Conservation (phyloP, 2,888 invertebrate genomes). For the Strigamia crassipes region DNA sequence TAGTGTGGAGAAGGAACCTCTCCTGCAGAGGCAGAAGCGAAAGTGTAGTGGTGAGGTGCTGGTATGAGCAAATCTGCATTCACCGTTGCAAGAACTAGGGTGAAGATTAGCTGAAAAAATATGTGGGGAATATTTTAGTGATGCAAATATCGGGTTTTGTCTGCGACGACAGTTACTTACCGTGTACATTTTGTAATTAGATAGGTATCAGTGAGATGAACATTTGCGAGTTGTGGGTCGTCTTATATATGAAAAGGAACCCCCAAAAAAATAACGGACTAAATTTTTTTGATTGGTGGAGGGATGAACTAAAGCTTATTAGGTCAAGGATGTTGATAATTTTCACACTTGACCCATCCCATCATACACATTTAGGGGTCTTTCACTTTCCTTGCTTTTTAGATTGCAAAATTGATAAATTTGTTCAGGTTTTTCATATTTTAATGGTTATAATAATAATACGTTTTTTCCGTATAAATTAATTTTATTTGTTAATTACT, state of each 20-base stretch:
- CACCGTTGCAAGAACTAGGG: neutral
- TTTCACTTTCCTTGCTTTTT: neutral
- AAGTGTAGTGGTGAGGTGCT: neutral
- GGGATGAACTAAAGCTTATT: neutral
- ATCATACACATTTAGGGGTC: neutral
- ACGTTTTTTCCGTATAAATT: too few relatives aligned
- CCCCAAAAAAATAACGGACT: neutral
- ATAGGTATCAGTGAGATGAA: neutral
- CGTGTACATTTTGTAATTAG: neutral
- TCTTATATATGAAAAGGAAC: neutral
- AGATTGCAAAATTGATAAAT: too few relatives aligned
- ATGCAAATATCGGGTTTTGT: neutral
- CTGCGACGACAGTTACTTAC: neutral
- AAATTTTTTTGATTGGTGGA: neutral
- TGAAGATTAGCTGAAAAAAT: neutral
- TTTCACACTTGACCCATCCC: neutral
- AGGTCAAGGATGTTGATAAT: neutral
- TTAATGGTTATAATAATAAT: too few relatives aligned
- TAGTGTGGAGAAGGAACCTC: neutral
- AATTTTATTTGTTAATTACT: too few relatives aligned
- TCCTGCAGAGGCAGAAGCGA: neutral
- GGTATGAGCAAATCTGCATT: neutral
- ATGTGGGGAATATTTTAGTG: neutral
- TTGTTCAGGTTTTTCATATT: too few relatives aligned
- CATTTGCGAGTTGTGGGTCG: neutral